Percentiles rank a stretch among this genome's conserved stretches.
These are phyloP conservation scores for Halocynthia roretzi DNA, from an alignment of 23 tunicate species.

Conservation along the genomic window DNA sequence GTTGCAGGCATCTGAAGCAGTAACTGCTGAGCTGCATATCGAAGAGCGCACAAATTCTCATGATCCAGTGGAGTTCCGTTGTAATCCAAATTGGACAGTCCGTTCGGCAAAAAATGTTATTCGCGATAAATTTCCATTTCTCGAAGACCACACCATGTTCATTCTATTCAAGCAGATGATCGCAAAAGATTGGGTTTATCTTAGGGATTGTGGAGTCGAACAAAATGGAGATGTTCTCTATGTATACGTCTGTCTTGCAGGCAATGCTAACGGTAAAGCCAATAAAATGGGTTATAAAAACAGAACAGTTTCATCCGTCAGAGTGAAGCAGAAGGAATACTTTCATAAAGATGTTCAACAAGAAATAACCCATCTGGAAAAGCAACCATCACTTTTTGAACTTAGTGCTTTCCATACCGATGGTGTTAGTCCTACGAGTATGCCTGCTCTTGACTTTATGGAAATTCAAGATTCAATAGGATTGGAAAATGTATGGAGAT, in stretches of 20 bases:
- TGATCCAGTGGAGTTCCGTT: conserved; percentile 42
- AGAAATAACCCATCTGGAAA: too few species aligned
- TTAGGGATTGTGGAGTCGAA: conserved; percentile 48
- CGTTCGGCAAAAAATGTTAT: conserved; percentile 32
- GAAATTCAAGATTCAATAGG: not conserved
- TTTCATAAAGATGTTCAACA: too few species aligned
- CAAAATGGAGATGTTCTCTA: conserved; percentile 37
- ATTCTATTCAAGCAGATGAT: conserved; percentile 26
- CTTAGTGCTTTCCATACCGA: not conserved
- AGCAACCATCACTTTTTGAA: not conserved
- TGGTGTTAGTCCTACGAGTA: not conserved
- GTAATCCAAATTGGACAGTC: conserved; percentile 62
- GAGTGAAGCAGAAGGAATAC: too few species aligned
- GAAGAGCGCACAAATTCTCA: conserved; percentile 23
- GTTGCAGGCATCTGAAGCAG: not conserved
- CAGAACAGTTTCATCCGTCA: too few species aligned
- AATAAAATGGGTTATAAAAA: too few species aligned
- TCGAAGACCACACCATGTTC: conserved; percentile 3
- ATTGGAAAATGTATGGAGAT: too few species aligned
- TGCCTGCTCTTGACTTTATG: not conserved
- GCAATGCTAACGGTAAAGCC: too few species aligned
- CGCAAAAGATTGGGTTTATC: conserved; percentile 52
- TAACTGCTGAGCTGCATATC: conserved; percentile 30
- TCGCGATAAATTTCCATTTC: conserved; percentile 3
- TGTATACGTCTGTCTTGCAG: conserved; percentile 38